Conservation (phyloP, 2,797 vertebrate species). For the Fringilla coelebs region DNA sequence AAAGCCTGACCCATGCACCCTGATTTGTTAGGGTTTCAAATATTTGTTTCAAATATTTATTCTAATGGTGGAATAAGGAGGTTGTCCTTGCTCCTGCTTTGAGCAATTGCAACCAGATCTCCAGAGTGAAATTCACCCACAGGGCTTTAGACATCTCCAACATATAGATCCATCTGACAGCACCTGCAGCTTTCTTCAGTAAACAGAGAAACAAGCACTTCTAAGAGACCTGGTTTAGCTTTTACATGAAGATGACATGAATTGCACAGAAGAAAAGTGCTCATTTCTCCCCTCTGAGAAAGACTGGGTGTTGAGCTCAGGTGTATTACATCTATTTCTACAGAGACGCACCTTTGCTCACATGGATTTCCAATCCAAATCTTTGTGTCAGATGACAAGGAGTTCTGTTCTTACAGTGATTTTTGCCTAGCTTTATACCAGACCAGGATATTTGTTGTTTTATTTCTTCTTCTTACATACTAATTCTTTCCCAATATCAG, state of each 20-base stretch:
- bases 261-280: not conserved
- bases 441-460: not conserved
- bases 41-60: not conserved
- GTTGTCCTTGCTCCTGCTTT: not conserved
- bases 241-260: not conserved
- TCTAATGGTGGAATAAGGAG: not conserved
- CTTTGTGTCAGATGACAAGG: not conserved
- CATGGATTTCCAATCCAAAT: not conserved
- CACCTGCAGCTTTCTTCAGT: fast-evolving
- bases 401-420: not conserved
- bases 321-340: not conserved
- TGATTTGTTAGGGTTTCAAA: not conserved
- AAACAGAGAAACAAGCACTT: not conserved
- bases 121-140: not conserved
- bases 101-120: not conserved
- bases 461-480: not conserved
- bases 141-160: not conserved
- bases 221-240: not conserved
- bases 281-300: not conserved
- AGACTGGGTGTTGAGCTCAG: not conserved
- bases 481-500: not conserved
- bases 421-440: not conserved
- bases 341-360: not conserved
- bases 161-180: fast-evolving
- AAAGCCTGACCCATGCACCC: not conserved